These are phyloP conservation scores for Syngnathus floridae DNA, from an alignment of 2,113 vertebrate species.

Conservation along the genomic window DNA sequence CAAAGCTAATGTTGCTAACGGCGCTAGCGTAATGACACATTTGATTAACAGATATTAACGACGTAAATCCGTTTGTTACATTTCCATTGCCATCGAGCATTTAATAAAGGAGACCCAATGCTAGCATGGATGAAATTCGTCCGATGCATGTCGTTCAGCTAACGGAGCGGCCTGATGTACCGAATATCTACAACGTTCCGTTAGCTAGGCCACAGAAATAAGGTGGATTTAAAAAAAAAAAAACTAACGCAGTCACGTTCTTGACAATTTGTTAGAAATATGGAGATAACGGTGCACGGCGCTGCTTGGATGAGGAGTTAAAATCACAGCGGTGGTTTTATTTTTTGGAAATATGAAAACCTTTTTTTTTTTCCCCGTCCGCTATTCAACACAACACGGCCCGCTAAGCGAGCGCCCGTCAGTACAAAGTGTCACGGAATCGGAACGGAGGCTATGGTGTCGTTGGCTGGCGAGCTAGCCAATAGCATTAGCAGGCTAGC, in stretches of 20 bases:
- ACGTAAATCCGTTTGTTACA: neutral
- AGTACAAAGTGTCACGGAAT: slow-evolving; percentile 69
- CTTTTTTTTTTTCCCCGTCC: neutral
- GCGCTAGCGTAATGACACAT: slow-evolving; percentile 23
- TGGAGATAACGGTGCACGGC: neutral
- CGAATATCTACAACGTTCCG: slow-evolving; percentile 17
- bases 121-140: slow-evolving; percentile 10
- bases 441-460: slow-evolving; percentile 28
- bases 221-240: slow-evolving; percentile 2
- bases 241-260: neutral
- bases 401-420: slow-evolving; percentile 48
- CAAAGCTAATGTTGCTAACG: slow-evolving; percentile 24
- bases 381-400: slow-evolving; percentile 27
- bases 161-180: slow-evolving; percentile 7
- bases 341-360: neutral
- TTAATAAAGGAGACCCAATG: neutral
- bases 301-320: neutral
- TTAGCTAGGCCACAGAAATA: slow-evolving; percentile 45
- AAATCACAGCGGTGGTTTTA: neutral
- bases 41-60: neutral
- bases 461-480: slow-evolving; percentile 18
- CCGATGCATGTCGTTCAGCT: neutral
- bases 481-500: slow-evolving; percentile 16
- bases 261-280: neutral
- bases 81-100: neutral